Base-by-base conservation (phyloP, 1,140 invertebrate genomes). In the Bombus picipes region DNA sequence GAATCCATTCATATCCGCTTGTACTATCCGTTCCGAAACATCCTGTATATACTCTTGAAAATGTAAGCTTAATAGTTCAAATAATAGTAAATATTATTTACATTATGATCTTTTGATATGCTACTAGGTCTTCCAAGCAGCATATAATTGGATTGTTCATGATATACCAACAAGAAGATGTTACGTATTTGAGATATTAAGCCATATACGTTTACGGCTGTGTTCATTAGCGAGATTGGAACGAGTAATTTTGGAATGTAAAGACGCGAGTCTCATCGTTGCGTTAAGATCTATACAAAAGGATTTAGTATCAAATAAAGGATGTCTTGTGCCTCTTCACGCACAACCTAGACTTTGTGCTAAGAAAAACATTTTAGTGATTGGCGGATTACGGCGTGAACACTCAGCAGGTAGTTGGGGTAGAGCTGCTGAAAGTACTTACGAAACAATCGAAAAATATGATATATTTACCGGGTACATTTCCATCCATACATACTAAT, bases 361-460 rank as follows among this genome's bases (percentile, higher is more conserved):
- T 2, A 97, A 98, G 88, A 98, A 98, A 93, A 97, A 98, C 91
- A 97, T 99, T 81, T 97, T 98, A 92, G 97, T 99, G 59, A 98
- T 98, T 85, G 98, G 98, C 72, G 99, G 99, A 22, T 98, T 98
- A 1, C 97, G 98, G 89, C 96, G 98, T 82, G 97, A 98, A 95
- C 96, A 97, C 34, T 96, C 97, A 6, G 95, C 95, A 4, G 95
- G 95, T 53, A 95, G 96, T 83, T 96, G 96, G 95, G 94, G 96
- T 76, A 94, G 96, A 94, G 95, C 97, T 94, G 93, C 96, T 32
- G 97, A 98, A 93, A 97, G 97, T 94, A 97, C 97, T 88, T 97
- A 97, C 92, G 97, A 97, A 91, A 96, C 97, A 78, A 97, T 98
- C 88, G 96, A 98, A 92, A 96, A 98, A 96, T 98, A 97, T 94